Percentiles rank a stretch among this genome's conserved stretches.
phyloP scores from a whole-genome alignment of 2,797 vertebrate genomes.

The Acanthopagrus latus region DNA sequence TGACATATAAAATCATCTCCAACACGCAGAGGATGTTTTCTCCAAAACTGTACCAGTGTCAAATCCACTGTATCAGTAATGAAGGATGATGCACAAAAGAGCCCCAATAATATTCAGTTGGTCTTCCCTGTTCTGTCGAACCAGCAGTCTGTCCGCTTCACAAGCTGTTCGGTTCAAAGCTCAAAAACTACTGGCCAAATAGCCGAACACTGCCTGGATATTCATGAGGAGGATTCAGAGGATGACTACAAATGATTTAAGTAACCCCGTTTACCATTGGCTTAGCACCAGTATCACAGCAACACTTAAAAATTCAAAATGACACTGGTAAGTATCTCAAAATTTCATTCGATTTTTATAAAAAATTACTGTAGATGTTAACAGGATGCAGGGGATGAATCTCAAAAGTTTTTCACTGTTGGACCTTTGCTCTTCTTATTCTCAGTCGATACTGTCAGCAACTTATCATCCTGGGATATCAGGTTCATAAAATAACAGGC shows the following conservation, averaged over 20 bases:
- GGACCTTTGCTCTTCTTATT: conserved; percentile 1
- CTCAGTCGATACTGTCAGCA: neutral
- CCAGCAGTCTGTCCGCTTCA: neutral
- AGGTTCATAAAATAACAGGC: neutral
- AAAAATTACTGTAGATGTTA: neutral
- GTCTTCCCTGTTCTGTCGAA: neutral
- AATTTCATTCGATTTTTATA: neutral
- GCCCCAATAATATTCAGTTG: neutral
- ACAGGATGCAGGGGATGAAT: neutral
- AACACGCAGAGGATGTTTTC: conserved; percentile 12
- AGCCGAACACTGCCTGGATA: neutral
- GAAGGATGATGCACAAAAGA: conserved; percentile 3
- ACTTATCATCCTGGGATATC: neutral
- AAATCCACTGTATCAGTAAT: conserved; percentile 18
- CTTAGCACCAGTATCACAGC: neutral
- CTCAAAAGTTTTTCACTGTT: neutral
- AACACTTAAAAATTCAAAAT: neutral
- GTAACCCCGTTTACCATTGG: neutral
- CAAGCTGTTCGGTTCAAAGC: neutral
- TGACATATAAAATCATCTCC: neutral
- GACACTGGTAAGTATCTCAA: neutral
- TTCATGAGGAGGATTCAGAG: neutral
- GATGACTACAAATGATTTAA: neutral
- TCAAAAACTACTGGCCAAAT: neutral
- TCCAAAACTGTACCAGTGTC: conserved; percentile 3